phyloP scores from a whole-genome alignment of 92 coral and sea anemone species.

The Scolanthus callimorphus region DNA sequence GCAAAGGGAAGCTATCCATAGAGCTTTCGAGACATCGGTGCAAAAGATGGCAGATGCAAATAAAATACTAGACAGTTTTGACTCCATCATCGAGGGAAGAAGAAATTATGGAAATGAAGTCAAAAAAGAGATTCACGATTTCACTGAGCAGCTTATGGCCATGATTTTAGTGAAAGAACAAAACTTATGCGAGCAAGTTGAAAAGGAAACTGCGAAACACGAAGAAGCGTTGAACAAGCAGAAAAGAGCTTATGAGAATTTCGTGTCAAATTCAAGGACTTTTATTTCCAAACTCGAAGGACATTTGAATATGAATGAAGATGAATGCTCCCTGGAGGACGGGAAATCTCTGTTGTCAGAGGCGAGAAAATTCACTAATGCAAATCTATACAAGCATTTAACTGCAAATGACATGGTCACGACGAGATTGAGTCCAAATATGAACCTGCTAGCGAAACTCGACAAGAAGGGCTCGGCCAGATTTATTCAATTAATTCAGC shows the following conservation, averaged over 20 bases:
- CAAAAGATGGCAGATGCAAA: slow-evolving; percentile 53
- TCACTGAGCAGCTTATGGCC: slow-evolving; percentile 54
- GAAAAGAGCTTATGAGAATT: not conserved
- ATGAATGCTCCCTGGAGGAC: slow-evolving; percentile 7
- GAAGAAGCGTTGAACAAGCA: slow-evolving; percentile 14
- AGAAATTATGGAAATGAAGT: slow-evolving; percentile 36
- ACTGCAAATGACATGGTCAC: slow-evolving; percentile 36
- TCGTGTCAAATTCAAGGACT: slow-evolving; percentile 15
- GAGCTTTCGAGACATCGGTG: slow-evolving; percentile 52
- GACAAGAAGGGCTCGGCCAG: slow-evolving; percentile 62
- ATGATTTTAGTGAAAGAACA: slow-evolving; percentile 43
- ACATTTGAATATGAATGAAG: slow-evolving; percentile 19
- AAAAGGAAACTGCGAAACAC: slow-evolving; percentile 51
- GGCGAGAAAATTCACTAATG: slow-evolving; percentile 42
- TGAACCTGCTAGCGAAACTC: slow-evolving; percentile 39
- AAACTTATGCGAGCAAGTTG: slow-evolving; percentile 40
- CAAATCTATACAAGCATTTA: slow-evolving; percentile 47
- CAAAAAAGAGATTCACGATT: slow-evolving; percentile 52
- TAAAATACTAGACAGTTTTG: slow-evolving; percentile 53
- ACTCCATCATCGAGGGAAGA: slow-evolving; percentile 45
- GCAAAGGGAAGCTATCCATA: slow-evolving; percentile 39
- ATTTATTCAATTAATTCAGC: slow-evolving; percentile 25
- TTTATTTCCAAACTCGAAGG: slow-evolving; percentile 27
- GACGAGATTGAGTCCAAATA: slow-evolving; percentile 56
- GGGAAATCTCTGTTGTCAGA: slow-evolving; percentile 39